phyloP scores from a whole-genome alignment of 2,797 vertebrate genomes.

The Pagetopsis macropterus region DNA sequence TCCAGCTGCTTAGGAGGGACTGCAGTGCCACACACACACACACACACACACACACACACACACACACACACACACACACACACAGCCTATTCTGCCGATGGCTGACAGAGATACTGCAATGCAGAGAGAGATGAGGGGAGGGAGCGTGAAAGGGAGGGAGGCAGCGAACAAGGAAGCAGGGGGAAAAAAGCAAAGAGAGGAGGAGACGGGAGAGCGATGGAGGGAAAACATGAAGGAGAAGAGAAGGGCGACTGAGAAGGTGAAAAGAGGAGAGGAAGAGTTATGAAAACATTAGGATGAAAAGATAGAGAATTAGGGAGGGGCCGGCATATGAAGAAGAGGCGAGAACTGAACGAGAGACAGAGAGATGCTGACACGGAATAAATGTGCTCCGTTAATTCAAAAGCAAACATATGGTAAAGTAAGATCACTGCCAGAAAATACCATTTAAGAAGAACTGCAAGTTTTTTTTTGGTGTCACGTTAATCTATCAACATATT shows the following conservation, averaged over 20 bases:
- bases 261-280: conserved; percentile 23
- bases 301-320: conserved; percentile 20
- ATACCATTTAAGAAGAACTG: neutral
- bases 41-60: conserved; percentile 25
- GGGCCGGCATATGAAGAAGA: conserved; percentile 2
- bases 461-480: too few relatives aligned
- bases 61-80: conserved; percentile 14
- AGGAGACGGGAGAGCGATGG: conserved; percentile 6
- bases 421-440: neutral
- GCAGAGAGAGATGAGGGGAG: conserved; percentile 72
- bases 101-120: conserved; percentile 82
- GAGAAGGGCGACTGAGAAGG: conserved; percentile 14
- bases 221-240: neutral
- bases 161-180: conserved; percentile 15
- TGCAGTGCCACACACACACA: conserved; percentile 52
- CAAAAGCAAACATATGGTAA: neutral
- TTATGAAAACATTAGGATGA: neutral
- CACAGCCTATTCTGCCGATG: conserved; percentile 65
- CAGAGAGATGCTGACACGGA: neutral
- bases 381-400: conserved; percentile 16
- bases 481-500: neutral
- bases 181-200: conserved; percentile 20
- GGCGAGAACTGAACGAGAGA: conserved; percentile 13
- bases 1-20: conserved; percentile 71
- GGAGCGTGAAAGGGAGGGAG: conserved; percentile 32